Conservation (phyloP, 1,140 invertebrate genomes). For the Drosophila persimilis region DNA sequence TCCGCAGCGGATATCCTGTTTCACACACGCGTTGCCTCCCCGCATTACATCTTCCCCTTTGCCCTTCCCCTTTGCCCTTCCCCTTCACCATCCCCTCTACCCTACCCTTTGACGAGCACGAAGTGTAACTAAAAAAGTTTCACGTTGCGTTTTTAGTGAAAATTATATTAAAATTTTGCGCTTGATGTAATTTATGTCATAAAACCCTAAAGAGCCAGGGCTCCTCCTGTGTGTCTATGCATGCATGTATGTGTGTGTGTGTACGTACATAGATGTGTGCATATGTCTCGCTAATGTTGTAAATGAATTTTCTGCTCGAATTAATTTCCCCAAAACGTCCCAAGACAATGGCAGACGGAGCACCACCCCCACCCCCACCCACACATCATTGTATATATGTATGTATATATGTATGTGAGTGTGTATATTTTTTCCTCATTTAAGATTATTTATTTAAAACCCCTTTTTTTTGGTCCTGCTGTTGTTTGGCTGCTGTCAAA, state of each 20-base stretch:
- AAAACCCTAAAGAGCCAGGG: conserved; percentile 47
- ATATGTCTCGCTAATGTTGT: conserved; percentile 58
- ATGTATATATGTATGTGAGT: background rate
- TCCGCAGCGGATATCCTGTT: conserved; percentile 81
- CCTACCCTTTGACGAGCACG: conserved; percentile 40
- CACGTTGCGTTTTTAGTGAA: conserved; percentile 80
- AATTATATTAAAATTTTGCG: conserved; percentile 83
- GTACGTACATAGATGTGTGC: background rate
- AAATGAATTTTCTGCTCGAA: conserved; percentile 82
- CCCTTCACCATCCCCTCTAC: background rate
- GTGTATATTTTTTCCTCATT: conserved; percentile 52
- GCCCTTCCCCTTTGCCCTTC: no score
- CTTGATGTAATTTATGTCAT: conserved; percentile 83
- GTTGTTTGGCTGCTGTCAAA: conserved; percentile 40
- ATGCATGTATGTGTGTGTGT: conserved; percentile 37
- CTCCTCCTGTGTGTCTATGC: conserved; percentile 46
- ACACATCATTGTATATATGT: conserved; percentile 9
- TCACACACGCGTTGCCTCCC: conserved; percentile 59
- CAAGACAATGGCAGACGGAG: conserved; percentile 26
- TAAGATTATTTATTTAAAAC: conserved; percentile 74
- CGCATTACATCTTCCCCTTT: background rate
- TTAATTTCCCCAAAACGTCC: conserved; percentile 51
- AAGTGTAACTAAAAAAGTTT: conserved; percentile 75
- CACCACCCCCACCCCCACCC: no score
- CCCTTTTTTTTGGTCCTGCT: conserved; percentile 35